Percentiles rank a stretch among this genome's conserved stretches.
Conservation (phyloP, 2,113 vertebrate genomes). For the Melanerpes aurifrons region DNA sequence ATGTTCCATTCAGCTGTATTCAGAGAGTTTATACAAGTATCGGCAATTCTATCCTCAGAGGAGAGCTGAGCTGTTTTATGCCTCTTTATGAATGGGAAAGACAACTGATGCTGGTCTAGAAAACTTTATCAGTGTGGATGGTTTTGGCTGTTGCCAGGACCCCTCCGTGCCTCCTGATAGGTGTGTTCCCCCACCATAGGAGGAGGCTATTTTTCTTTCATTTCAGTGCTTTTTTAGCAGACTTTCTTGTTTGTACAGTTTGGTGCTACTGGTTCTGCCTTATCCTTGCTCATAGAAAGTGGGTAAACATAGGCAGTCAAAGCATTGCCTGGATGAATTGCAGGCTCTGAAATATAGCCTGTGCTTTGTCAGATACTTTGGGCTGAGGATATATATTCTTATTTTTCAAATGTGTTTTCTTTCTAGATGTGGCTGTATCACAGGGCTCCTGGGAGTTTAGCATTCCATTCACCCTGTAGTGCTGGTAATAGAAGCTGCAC, state of each 20-base stretch:
- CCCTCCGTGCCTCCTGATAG: fast-evolving
- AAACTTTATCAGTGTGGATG: neutral
- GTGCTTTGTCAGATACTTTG: neutral
- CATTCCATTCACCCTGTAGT: fast-evolving
- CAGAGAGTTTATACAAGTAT: fast-evolving
- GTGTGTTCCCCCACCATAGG: neutral
- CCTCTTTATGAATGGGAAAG: neutral
- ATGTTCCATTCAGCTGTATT: neutral
- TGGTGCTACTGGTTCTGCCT: neutral
- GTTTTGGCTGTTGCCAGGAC: neutral
- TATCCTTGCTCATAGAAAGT: neutral
- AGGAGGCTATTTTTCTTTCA: neutral
- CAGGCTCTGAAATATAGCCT: neutral
- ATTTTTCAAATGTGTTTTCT: neutral
- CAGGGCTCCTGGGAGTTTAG: neutral
- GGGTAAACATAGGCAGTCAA: neutral
- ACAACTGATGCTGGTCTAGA: neutral
- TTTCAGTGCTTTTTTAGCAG: neutral
- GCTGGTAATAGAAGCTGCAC: neutral
- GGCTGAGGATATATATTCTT: neutral
- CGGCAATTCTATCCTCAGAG: neutral
- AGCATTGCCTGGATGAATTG: neutral
- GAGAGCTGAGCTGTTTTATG: neutral
- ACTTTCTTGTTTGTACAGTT: neutral
- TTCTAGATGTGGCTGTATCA: neutral